A percentile compares a stretch with the other conserved stretches of the same genome.
Evolutionary conservation across 1,140 invertebrate species (phyloP).

Genomic region (Drosophila prosaltans): DNA sequence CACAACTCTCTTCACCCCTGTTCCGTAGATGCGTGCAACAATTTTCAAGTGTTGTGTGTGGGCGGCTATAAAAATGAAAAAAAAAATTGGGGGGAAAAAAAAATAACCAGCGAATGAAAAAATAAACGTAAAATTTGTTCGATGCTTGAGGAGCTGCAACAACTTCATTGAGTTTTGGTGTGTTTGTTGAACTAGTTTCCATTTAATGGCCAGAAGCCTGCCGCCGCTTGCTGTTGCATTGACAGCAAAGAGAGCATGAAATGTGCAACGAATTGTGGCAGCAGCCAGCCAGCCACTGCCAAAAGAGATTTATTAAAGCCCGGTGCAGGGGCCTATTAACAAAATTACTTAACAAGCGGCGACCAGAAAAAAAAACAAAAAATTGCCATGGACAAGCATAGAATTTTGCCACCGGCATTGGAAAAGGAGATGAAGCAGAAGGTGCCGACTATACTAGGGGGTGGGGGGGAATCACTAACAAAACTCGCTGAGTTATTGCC

Average conservation of each 20-base stretch:
- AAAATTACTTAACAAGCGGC: conserved; percentile 80
- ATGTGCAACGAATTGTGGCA: conserved; percentile 80
- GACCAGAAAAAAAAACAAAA: conserved; percentile 38
- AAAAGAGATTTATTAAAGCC: conserved; percentile 74
- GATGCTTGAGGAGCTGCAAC: conserved; percentile 46
- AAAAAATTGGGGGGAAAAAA: background rate
- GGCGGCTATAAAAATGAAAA: conserved; percentile 24
- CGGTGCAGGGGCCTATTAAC: conserved; percentile 62
- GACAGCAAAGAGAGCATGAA: conserved; percentile 76
- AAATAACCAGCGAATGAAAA: conserved; percentile 4
- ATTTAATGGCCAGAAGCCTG: conserved; percentile 64
- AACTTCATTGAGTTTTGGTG: conserved; percentile 72
- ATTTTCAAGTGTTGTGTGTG: conserved; percentile 56
- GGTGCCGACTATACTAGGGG: too few species aligned
- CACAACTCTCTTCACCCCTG: background rate
- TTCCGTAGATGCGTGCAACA: conserved; percentile 58
- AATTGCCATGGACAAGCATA: conserved; percentile 44
- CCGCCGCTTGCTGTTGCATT: conserved; percentile 1
- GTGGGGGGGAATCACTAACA: conserved; percentile 23
- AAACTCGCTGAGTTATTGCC: conserved; percentile 69
- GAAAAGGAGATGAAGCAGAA: too few species aligned
- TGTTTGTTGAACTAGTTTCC: conserved; percentile 75
- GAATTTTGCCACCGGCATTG: conserved; percentile 9
- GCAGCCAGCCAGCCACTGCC: conserved; percentile 41
- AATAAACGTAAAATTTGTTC: conserved; percentile 21